These are phyloP conservation scores for Yponomeuta sedellus DNA, from an alignment of 2,888 invertebrate species.

Conservation along the genomic window DNA sequence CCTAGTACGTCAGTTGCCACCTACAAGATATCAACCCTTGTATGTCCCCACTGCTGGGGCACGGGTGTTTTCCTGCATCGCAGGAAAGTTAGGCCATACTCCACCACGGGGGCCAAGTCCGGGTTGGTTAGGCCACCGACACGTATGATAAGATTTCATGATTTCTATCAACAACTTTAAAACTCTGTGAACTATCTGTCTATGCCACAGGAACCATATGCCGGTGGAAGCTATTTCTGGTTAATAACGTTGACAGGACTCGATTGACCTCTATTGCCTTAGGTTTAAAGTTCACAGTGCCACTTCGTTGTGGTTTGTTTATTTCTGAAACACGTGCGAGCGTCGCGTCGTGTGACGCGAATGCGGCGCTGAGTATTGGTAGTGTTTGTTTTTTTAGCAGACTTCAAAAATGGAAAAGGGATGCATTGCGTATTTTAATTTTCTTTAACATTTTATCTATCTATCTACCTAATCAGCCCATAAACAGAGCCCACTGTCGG, in stretches of 20 bases:
- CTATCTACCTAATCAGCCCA: no score
- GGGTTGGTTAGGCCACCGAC: no score
- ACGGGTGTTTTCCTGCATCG: no score
- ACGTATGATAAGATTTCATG: no score
- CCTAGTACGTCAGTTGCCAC: no score
- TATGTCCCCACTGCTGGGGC: no score
- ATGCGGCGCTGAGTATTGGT: neutral
- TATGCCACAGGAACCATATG: neutral
- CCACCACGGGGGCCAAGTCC: no score
- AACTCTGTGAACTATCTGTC: neutral
- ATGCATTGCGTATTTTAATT: neutral
- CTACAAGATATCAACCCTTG: no score
- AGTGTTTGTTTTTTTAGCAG: neutral
- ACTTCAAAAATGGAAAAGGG: neutral
- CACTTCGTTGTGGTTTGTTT: neutral
- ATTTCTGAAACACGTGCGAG: slow-evolving; percentile 1
- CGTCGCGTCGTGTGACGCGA: neutral
- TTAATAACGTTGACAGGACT: neutral
- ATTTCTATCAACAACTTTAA: no score
- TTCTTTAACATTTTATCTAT: no score
- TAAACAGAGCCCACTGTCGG: no score
- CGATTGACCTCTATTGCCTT: neutral
- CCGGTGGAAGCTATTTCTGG: neutral
- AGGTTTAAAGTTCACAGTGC: neutral
- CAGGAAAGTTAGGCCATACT: no score